Base-by-base conservation (phyloP, 2,113 vertebrate species). In the Sinocyclocheilus grahami region DNA sequence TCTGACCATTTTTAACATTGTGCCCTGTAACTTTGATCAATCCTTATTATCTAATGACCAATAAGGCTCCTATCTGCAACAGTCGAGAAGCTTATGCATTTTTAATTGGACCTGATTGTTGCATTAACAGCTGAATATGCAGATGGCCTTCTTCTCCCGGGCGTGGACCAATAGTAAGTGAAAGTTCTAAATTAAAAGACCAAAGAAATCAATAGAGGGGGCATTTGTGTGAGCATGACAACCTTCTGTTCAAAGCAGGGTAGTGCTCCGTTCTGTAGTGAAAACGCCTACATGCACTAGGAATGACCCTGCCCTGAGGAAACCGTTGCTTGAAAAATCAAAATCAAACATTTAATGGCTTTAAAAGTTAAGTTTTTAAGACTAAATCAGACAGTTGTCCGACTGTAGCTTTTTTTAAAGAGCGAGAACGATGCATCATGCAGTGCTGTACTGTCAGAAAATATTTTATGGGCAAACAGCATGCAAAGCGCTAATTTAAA, bases 41-140 rank as follows among this genome's bases (percentile, higher is more conserved):
- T 95, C 92, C 95, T 95, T 96, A 96, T 96, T 96, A 95, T 96
- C 95, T 97, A 95, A 95, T 94, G 94, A 95, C 92, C 92, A 93
- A 95, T 93, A 95, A 90, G 86, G 91, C 92, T 92, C 90, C 93
- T 94, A 90, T 93, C 93, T 92, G 91, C 91, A 90, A 39, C 92
- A 95, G 93, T 94, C 93, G 91, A 91, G 92, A 91, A 86, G 92
- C 92, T 93, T 94, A 95, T 96, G 93, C 94, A 97, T 97, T 96
- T 96, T 96, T 97, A 96, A 97, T 97, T 96, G 95, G 94, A 92
- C 93, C 94, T 95, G 95, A 96, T 96, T 96, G 94, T 93, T 94
- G 96, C 95, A 95, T 94, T 94, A 96, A 95, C 90, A 92, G 93
- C 92, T 93, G 93, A 95, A 95, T 96, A 93, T 93, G 91, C 93